Conservation (phyloP, 1,140 invertebrate species). For the Saccostrea glomerata region DNA sequence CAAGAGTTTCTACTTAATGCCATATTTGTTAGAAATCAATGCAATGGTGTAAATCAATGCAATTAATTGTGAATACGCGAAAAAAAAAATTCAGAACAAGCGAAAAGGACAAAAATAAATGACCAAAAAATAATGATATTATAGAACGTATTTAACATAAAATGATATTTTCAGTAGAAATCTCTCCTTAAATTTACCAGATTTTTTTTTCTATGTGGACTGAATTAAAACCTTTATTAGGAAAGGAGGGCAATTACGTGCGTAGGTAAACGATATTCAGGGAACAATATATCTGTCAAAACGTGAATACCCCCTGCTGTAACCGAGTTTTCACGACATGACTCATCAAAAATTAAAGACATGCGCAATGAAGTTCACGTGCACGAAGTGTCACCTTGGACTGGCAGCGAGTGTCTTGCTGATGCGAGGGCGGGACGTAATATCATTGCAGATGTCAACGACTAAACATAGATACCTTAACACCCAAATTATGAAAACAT, state of each 20-base stretch:
- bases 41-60: no score
- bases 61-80: no score
- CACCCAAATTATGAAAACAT: conserved; percentile 35
- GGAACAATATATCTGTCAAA: neutral
- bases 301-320: conserved; percentile 1
- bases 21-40: no score
- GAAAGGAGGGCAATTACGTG: neutral
- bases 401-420: neutral
- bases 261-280: neutral
- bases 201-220: no score
- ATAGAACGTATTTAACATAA: no score
- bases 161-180: no score
- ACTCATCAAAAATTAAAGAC: conserved; percentile 21
- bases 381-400: conserved; percentile 17
- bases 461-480: conserved; percentile 12
- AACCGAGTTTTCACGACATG: conserved; percentile 25
- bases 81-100: no score
- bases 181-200: no score
- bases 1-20: no score
- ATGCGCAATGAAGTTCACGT: conserved; percentile 16
- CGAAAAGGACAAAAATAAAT: no score
- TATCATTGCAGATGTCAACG: conserved; percentile 10
- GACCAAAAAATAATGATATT: no score
- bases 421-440: conserved; percentile 12
- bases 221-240: no score